Base-by-base conservation (phyloP, 1,140 invertebrate genomes). In the Lanistes nyassanus region DNA sequence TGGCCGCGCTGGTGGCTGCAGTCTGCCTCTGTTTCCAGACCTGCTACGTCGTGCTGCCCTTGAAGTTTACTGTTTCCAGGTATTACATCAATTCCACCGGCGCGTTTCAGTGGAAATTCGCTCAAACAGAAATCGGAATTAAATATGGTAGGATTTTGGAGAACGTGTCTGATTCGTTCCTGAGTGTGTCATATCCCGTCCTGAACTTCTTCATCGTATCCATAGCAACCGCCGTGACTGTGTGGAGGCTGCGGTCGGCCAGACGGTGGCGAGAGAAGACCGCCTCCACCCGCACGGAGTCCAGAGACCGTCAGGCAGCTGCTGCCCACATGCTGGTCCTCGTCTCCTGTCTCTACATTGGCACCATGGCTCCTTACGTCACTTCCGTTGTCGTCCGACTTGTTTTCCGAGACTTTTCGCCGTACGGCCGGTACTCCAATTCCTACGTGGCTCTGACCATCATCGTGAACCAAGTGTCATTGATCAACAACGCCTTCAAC, bases 301-400 rank as follows among this genome's bases (percentile, higher is more conserved):
- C 37, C 47, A 16, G 19, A 37, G 37, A 37, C 37, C 39, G 65
- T 21, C 37, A 67, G 65, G 65, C 47, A 0, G 65, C 34, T 21
- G 37, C 47, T 4, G 42, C 65, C 65, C 37, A 67, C 19, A 67
- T 67, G 65, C 21, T 67, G 65, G 37, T 67, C 7, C 23, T 19
- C 34, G 47, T 26, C 37, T 67, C 65, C 6, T 11, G 37, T 19
- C 37, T 67, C 37, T 67, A 42, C 37, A 29, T 67, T 11, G 65
- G 11, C 21, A 42, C 37, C 37, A 23, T 67, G 4, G 21, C 65
- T 2, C 65, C 65, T 0, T n/a, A 26, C 19, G 65, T 47, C 42
- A 16, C 42, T 47, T 47, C 42, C 42, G 19, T 47, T 16, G 19
- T 47, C 42, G 19, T 16, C 42, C 42, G 42, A 47, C 19, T 47